A percentile compares a stretch with the other conserved stretches of the same genome.
These are phyloP conservation scores for Lepidurus packardi DNA, from an alignment of 1,140 invertebrate genomes.

Conservation along the genomic window DNA sequence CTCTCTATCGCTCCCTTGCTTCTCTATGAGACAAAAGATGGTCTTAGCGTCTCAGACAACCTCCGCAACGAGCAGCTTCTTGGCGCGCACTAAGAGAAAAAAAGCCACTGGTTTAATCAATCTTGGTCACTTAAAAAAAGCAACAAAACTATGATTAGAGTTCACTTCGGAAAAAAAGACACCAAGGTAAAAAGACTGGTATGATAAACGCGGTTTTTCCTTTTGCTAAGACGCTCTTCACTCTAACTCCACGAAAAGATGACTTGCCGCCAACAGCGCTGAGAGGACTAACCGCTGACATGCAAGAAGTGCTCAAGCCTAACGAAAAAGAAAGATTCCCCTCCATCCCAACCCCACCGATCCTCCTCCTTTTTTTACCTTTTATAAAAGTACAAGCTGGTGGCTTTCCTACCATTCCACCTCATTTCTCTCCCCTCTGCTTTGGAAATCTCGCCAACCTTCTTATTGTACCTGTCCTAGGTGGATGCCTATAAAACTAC, in stretches of 20 bases:
- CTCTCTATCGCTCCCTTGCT: neutral
- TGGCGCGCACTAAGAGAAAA: conserved; percentile 10
- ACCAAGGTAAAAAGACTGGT: too few relatives aligned
- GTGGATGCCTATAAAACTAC: neutral
- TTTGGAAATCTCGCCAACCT: conserved; percentile 15
- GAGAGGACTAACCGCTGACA: conserved; percentile 12
- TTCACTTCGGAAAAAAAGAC: too few relatives aligned
- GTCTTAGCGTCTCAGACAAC: neutral
- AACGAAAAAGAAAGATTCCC: conserved; percentile 15
- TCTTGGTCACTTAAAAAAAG: neutral
- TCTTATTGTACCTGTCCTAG: neutral
- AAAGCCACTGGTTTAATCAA: neutral
- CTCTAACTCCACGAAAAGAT: neutral
- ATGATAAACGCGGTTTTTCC: neutral
- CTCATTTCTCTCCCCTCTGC: neutral
- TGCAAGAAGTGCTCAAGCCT: conserved; percentile 17
- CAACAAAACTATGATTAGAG: too few relatives aligned
- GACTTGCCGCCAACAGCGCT: conserved; percentile 17
- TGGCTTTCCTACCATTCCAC: conserved; percentile 12
- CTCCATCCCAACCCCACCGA: neutral
- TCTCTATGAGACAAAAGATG: conserved; percentile 8
- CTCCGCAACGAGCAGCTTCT: neutral
- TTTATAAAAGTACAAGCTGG: neutral
- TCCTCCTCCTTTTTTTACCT: conserved; percentile 3
- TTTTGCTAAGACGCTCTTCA: neutral